Conservation (phyloP, 2,888 invertebrate species). For the Allolobophora icterica region DNA sequence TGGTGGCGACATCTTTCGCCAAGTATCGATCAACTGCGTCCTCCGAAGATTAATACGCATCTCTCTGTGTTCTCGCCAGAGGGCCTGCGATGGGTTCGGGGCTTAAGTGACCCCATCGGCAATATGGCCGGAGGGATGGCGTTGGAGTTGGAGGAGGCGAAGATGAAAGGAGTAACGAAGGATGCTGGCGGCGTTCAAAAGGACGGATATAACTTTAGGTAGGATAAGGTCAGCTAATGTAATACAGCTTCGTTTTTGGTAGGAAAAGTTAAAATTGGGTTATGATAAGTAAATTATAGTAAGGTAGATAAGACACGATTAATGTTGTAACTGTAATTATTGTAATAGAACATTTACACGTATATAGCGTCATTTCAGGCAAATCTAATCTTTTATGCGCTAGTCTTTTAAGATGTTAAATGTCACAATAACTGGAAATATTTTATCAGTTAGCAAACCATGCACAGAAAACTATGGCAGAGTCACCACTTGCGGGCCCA, state of each 20-base stretch:
- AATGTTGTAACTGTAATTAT: no score
- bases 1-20: conserved; percentile 13
- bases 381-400: no score
- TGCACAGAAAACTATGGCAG: no score
- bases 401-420: no score
- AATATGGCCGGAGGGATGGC: not conserved
- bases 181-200: not conserved
- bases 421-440: no score
- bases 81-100: not conserved
- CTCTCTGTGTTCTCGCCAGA: not conserved
- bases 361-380: no score
- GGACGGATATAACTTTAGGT: not conserved
- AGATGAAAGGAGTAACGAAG: not conserved
- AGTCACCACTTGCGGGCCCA: no score
- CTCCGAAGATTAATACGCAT: not conserved
- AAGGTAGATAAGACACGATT: not conserved
- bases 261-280: no score
- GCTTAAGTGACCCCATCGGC: conserved; percentile 4
- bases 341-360: no score
- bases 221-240: not conserved
- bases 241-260: no score
- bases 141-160: not conserved
- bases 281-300: no score
- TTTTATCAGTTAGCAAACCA: no score
- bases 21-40: not conserved